A percentile compares a stretch with the other conserved stretches of the same genome.
Conservation (phyloP, 2,113 vertebrate species). For the Coryphaenoides rupestris region DNA sequence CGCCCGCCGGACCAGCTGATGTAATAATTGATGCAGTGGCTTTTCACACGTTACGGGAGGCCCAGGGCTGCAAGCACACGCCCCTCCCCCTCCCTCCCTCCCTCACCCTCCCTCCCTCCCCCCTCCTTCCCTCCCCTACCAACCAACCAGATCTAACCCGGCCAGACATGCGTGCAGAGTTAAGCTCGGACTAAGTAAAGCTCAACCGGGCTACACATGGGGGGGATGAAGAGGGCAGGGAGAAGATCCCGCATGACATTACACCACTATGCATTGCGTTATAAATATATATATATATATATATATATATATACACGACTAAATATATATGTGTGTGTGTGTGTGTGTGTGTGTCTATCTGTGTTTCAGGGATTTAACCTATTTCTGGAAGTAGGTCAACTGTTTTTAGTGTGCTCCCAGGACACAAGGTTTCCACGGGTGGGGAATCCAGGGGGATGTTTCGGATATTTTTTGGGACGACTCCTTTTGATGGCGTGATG, state of each 20-base stretch:
- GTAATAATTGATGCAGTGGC: conserved; percentile 26
- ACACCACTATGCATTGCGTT: conserved; percentile 7
- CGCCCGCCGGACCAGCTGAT: conserved; percentile 10
- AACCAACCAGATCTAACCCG: conserved; percentile 44
- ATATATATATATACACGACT: no score
- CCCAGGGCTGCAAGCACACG: conserved; percentile 33
- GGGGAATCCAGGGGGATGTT: no score
- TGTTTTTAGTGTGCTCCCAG: no score
- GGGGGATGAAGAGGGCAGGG: conserved; percentile 8
- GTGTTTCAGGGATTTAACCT: no score
- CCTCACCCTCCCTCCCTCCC: no score
- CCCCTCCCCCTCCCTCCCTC: no score
- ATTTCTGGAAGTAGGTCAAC: no score
- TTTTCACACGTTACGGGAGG: conserved; percentile 30
- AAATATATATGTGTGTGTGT: no score
- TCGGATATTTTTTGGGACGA: no score
- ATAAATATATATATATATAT: background rate
- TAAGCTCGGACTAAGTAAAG: conserved; percentile 20
- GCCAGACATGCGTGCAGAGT: conserved; percentile 25
- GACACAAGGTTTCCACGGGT: no score
- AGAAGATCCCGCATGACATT: conserved; percentile 22
- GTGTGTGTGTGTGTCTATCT: no score
- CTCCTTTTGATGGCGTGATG: no score
- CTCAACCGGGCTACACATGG: conserved; percentile 26
- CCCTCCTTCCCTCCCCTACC: conserved; percentile 12